A percentile compares a stretch with the other conserved stretches of the same genome.
Conservation (phyloP, 2,888 invertebrate genomes). For the Phasia obesa region DNA sequence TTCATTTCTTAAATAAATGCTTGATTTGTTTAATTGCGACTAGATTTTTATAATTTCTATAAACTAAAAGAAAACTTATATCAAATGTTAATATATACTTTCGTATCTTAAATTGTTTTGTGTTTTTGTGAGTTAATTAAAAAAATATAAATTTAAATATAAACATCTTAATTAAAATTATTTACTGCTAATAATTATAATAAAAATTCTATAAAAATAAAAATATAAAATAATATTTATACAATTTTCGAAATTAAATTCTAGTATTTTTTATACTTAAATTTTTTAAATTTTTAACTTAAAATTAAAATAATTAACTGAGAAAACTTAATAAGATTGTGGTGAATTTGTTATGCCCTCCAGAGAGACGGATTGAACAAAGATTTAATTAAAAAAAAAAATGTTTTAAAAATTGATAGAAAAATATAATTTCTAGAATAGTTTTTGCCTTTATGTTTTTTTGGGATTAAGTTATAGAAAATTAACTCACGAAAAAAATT, state of each 20-base stretch:
- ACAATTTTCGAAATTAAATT: background rate
- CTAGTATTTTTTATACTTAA: background rate
- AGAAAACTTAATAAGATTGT: background rate
- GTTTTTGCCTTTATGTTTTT: no score
- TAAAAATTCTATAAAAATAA: slow-evolving; percentile 30
- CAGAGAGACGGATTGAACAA: no score
- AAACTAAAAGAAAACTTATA: slow-evolving; percentile 30
- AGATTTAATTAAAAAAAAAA: no score
- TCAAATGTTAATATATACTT: slow-evolving; percentile 1
- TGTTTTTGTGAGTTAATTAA: slow-evolving; percentile 16
- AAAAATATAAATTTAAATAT: slow-evolving; percentile 9
- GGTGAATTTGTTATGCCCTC: background rate
- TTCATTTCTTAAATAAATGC: slow-evolving; percentile 29
- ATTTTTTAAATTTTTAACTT: no score
- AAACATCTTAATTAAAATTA: slow-evolving; percentile 4
- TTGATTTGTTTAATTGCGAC: slow-evolving; percentile 63
- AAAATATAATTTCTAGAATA: no score
- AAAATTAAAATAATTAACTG: background rate
- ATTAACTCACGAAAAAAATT: no score
- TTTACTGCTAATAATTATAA: slow-evolving; percentile 10
- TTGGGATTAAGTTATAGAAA: no score
- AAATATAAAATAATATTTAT: slow-evolving; percentile 30
- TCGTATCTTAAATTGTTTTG: no score
- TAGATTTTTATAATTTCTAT: slow-evolving; percentile 65
- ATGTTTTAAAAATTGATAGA: no score